phyloP scores from a whole-genome alignment of 1,140 invertebrate species.

The Eciton burchellii region DNA sequence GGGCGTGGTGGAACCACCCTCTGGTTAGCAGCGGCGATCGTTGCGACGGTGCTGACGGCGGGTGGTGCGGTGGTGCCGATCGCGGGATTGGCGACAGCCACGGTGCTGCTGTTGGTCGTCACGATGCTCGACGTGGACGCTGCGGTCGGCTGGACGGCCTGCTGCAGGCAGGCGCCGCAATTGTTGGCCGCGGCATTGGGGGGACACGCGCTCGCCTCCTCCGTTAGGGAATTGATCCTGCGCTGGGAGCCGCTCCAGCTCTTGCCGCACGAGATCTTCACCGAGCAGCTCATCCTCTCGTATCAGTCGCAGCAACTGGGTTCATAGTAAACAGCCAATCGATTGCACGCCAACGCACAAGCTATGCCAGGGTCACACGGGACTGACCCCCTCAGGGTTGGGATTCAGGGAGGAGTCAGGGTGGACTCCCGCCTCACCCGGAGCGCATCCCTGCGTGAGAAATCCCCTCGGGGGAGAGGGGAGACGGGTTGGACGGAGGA shows the following conservation, averaged over 20 bases:
- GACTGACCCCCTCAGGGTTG: neutral
- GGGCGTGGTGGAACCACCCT: constrained; percentile 73
- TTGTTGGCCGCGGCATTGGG: constrained; percentile 19
- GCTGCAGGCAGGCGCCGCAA: constrained; percentile 51
- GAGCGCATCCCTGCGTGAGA: constrained; percentile 3
- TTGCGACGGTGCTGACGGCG: constrained; percentile 19
- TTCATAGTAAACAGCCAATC: constrained; percentile 65
- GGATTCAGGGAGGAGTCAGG: neutral
- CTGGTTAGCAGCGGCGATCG: constrained; percentile 36
- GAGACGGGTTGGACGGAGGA: too few relatives aligned
- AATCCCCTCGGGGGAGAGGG: too few relatives aligned
- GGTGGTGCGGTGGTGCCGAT: constrained; percentile 19
- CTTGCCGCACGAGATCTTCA: constrained; percentile 83
- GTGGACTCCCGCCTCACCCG: neutral
- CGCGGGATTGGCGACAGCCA: constrained; percentile 8
- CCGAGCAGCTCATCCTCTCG: constrained; percentile 84
- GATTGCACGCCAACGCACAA: constrained; percentile 3
- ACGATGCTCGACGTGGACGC: constrained; percentile 30
- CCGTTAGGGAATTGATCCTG: constrained; percentile 81
- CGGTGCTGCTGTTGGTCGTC: constrained; percentile 19
- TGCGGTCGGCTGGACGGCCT: constrained; percentile 43
- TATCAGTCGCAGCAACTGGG: constrained; percentile 68
- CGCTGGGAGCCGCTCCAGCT: constrained; percentile 82
- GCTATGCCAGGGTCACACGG: constrained; percentile 34
- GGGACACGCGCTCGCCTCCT: constrained; percentile 74